Conservation (phyloP, 2,113 vertebrate genomes). For the Protomyctophum bolini region DNA sequence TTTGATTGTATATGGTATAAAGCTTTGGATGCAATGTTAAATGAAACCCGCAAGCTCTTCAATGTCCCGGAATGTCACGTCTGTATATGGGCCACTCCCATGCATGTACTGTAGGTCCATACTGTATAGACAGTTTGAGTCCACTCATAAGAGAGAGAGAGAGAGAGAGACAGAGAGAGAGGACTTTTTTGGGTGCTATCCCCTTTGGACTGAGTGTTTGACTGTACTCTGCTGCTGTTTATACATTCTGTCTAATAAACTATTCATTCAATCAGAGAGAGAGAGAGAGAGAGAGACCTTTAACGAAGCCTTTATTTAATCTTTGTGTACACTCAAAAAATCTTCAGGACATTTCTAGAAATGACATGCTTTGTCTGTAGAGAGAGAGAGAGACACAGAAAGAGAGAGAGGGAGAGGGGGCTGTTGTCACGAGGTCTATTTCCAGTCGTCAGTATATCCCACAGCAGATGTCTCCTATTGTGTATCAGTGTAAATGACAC, state of each 20-base stretch:
- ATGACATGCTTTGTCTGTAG: not conserved
- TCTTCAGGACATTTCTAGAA: no score
- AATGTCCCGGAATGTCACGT: no score
- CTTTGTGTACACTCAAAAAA: no score
- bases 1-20: no score
- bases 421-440: slow-evolving; percentile 2
- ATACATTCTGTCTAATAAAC: no score
- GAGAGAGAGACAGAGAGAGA: slow-evolving; percentile 16
- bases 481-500: slow-evolving; percentile 21
- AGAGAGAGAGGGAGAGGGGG: not conserved
- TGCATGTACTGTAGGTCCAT: slow-evolving; percentile 10
- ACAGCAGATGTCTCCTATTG: slow-evolving; percentile 23
- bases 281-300: not conserved
- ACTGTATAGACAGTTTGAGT: slow-evolving; percentile 29
- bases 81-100: no score
- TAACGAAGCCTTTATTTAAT: no score
- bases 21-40: no score
- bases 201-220: no score
- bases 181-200: no score
- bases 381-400: slow-evolving; percentile 2
- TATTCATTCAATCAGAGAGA: not conserved
- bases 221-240: no score
- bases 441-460: slow-evolving; percentile 3
- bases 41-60: no score
- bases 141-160: slow-evolving; percentile 13